phyloP scores from a whole-genome alignment of 2,888 invertebrate species.

The Folsomia manolachei region DNA sequence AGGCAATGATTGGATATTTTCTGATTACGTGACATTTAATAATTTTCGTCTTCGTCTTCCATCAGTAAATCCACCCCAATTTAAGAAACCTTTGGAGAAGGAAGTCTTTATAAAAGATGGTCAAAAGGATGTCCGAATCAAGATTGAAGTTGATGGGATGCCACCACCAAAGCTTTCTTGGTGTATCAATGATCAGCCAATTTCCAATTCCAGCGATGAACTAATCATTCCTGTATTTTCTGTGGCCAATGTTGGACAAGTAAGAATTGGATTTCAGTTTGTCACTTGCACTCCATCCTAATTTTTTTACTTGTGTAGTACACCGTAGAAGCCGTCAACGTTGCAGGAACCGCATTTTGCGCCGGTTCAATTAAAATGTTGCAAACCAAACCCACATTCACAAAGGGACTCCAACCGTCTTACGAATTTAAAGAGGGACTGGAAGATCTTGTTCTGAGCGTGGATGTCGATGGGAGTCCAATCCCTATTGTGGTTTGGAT shows the following conservation, averaged over 20 bases:
- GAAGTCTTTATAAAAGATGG: slow-evolving; percentile 26
- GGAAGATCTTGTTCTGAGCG: slow-evolving; percentile 22
- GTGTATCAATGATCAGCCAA: slow-evolving; percentile 53
- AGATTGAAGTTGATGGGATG: slow-evolving; percentile 71
- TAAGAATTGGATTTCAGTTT: slow-evolving; percentile 11
- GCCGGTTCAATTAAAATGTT: slow-evolving; percentile 29
- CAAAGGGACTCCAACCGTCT: slow-evolving; percentile 5
- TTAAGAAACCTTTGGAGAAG: slow-evolving; percentile 22
- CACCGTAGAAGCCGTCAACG: slow-evolving; percentile 74
- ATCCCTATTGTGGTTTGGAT: slow-evolving; percentile 48
- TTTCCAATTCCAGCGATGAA: slow-evolving; percentile 2
- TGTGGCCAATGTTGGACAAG: slow-evolving; percentile 19
- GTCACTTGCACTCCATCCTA: not conserved
- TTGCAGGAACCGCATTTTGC: slow-evolving; percentile 73
- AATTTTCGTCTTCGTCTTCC: too few species aligned
- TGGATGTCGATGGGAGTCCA: slow-evolving; percentile 35
- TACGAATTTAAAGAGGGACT: slow-evolving; percentile 22
- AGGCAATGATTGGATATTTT: not conserved
- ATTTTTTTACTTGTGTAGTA: slow-evolving; percentile 58
- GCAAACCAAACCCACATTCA: slow-evolving; percentile 23
- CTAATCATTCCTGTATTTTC: slow-evolving; percentile 15
- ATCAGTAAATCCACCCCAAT: slow-evolving; percentile 25
- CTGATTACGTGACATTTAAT: too few species aligned
- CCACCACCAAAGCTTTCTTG: slow-evolving; percentile 76
- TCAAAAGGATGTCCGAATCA: slow-evolving; percentile 68